Conservation (phyloP, 2,797 vertebrate genomes). For the Pipistrellus kuhlii region DNA sequence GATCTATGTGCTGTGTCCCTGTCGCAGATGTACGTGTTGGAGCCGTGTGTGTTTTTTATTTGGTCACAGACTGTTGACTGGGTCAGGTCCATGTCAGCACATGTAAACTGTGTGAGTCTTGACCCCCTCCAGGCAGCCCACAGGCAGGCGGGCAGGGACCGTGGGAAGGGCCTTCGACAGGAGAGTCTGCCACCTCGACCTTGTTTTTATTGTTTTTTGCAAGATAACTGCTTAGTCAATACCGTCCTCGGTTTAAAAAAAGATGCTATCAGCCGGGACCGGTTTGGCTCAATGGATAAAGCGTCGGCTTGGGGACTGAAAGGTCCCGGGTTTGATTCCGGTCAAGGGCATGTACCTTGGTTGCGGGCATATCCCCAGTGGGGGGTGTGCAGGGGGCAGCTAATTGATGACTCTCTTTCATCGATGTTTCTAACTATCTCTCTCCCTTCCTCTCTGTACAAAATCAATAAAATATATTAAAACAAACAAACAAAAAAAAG, state of each 20-base stretch:
- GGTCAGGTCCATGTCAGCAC: not conserved
- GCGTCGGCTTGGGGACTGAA: too few species aligned
- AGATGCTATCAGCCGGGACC: not conserved
- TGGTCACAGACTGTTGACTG: accelerated
- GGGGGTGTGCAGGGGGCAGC: too few species aligned
- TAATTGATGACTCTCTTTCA: too few species aligned
- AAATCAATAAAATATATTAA: too few species aligned
- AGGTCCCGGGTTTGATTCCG: too few species aligned
- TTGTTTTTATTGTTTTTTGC: not conserved
- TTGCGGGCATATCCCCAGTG: too few species aligned
- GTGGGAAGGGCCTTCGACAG: accelerated
- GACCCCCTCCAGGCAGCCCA: not conserved
- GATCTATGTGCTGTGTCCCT: not conserved
- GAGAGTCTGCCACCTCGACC: not conserved
- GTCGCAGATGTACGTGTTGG: not conserved
- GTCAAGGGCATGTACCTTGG: too few species aligned
- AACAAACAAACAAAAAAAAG: too few species aligned
- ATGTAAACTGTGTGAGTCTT: not conserved
- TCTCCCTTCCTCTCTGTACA: too few species aligned
- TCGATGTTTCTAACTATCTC: too few species aligned
- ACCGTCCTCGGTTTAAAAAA: conserved; percentile 31
- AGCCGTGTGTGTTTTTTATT: not conserved
- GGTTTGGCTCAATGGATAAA: too few species aligned
- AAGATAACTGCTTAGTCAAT: not conserved
- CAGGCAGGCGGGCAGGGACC: not conserved